Evolutionary conservation across 1,140 invertebrate species (phyloP), one percentile per base, ranked within the genome.

Genomic region (Agrilus planipennis): DNA sequence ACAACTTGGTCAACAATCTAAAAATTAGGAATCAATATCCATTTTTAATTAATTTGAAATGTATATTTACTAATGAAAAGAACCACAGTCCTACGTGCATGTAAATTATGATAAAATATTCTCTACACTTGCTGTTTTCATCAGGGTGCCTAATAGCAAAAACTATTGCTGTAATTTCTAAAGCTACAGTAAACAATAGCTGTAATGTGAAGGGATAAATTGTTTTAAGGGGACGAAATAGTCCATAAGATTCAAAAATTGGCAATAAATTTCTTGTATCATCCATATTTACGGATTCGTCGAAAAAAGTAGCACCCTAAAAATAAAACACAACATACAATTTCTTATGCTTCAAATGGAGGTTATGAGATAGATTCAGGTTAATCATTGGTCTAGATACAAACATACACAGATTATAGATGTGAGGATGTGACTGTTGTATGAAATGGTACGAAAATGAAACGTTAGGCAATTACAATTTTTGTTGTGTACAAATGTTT

Each of bases 71-170:
- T 63, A 74, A 67, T 29, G 76, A 70, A 38, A 76, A 49, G 20
- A 76, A 51, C 76, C 76, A 79, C 45, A 74, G 74, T 17, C 57
- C 62, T 34, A 71, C 72, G 35, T 78, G 72, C 27, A 75, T 59
- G 52, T 79, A 78, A 11, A 78, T 63, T 51, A 76, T 70, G 47
- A 76, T 69, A 54, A 78, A 79, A 50, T 79, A 79, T 22, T 76
- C 73, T 44, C 73, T 65, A 42, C 76, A 79, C 57, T 70, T 72
- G 41, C 61, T 63, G 15, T 65, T 49, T 37, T 71, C 64, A 45
- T 71, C 63, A 2, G 71, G 68, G 65, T 71, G 75, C 2, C 62
- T 22, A 1, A 62, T 60, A 5, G 73, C 64, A 49, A 76, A 67
- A 20, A 70, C 52, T 31, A 79, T 72, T 15, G 75, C 75, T 36